Evolutionary conservation across 2,113 vertebrate species (phyloP), one percentile per base, ranked within the genome.

Genomic region (Candoia aspera): DNA sequence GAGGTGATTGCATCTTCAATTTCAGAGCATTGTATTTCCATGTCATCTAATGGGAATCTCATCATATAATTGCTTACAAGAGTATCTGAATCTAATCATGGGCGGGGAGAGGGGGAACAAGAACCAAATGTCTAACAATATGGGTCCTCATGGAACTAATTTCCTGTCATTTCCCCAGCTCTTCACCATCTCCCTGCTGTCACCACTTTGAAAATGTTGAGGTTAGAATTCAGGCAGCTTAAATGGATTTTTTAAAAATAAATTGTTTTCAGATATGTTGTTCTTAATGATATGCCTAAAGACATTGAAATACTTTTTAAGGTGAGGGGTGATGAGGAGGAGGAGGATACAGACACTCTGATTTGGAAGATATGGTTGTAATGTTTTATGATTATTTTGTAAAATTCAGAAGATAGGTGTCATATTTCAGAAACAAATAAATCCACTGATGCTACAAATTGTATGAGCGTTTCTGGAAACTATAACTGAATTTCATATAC

Each of bases 201-300:
- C 95, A 94, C 96, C 90, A 73, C 42, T 95, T 95, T 96, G 93
- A 88, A 95, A 93, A 96, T 95, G n/a, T 0, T 12, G 21, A 26
- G 21, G 92, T 96, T 96, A 92, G 97, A 97, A 96, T 89, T 96
- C 95, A 95, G 94, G 91, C 91, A 95, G 91, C 33, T 92, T 96
- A 97, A 97, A 97, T 95, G 96, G 96, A 97, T 97, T 97, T 97
- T 97, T 97, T 97, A 97, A 97, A 97, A 91, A 92, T 97, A 96
- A 95, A 79, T 94, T 95, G 95, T 97, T 97, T 97, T 96, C 97
- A 97, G 95, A 97, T 97, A 97, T 97, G 96, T 97, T 96, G 60
- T 96, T 97, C 95, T 96, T 97, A 97, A 98, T 97, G 94, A 97
- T 97, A 92, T 96, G 97, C 97, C 97, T 97, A 93, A 96, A 97